Evolutionary conservation across 2,888 invertebrate species (phyloP).

Genomic region (Microplitis deprimator): DNA sequence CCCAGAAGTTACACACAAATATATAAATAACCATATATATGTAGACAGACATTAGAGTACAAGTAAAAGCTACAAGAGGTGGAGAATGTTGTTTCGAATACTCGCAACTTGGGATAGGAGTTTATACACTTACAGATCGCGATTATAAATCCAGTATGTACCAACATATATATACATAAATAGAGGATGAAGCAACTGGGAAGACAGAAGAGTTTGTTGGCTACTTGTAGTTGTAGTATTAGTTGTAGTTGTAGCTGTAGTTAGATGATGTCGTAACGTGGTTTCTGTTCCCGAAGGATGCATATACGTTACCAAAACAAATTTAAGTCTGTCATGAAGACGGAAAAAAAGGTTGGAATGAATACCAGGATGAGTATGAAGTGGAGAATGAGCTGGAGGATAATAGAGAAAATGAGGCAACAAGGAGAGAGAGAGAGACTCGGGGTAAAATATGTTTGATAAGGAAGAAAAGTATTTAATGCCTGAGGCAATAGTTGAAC

Average conservation of each 20-base stretch:
- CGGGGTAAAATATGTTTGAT: not conserved
- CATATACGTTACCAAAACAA: slow-evolving; percentile 40
- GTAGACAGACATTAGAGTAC: not conserved
- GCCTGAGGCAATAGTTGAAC: not conserved
- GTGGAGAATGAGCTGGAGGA: not conserved
- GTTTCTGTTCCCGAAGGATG: slow-evolving; percentile 42
- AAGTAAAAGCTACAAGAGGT: not conserved
- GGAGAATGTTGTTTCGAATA: slow-evolving; percentile 26
- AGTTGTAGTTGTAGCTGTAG: not conserved
- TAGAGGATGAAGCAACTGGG: not conserved
- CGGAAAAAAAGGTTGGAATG: not conserved
- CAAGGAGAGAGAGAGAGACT: not conserved
- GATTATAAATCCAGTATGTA: slow-evolving; percentile 41
- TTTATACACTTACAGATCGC: slow-evolving; percentile 30
- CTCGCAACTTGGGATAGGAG: not conserved
- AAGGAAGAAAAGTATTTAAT: not conserved
- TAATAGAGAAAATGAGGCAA: slow-evolving; percentile 1
- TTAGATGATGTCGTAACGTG: slow-evolving; percentile 37
- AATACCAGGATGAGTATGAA: not conserved
- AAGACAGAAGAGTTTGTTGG: not conserved
- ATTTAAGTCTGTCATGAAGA: slow-evolving; percentile 35
- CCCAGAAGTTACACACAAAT: not conserved
- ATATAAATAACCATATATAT: slow-evolving; percentile 3
- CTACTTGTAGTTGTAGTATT: not conserved
- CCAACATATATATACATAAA: not conserved